A percentile compares a stretch with the other conserved stretches of the same genome.
Conservation (phyloP, 2,888 invertebrate genomes). For the Zygogramma bicolorata region DNA sequence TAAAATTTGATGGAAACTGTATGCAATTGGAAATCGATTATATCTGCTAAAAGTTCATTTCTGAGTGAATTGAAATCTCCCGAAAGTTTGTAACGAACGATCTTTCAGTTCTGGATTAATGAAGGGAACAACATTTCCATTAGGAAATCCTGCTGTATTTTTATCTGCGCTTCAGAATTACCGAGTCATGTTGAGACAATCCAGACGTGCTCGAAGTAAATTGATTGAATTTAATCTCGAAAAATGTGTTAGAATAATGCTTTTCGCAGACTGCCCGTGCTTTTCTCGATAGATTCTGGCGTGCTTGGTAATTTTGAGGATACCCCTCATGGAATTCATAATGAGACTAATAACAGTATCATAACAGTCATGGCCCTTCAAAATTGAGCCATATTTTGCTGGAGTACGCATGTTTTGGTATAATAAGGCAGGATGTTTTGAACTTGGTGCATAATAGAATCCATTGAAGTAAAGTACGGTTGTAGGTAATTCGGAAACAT, state of each 20-base stretch:
- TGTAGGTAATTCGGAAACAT: neutral
- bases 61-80: conserved; percentile 1
- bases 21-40: neutral
- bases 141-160: conserved; percentile 36
- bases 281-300: neutral
- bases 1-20: neutral
- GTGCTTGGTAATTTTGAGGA: conserved; percentile 7
- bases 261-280: conserved; percentile 26
- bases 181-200: conserved; percentile 40
- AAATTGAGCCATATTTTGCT: conserved; percentile 20
- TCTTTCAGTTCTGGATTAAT: conserved; percentile 27
- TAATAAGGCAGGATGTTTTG: neutral
- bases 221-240: conserved; percentile 27
- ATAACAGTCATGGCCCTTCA: conserved; percentile 15
- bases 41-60: neutral
- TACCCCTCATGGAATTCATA: conserved; percentile 23
- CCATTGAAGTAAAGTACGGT: conserved; percentile 19
- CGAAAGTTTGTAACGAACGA: conserved; percentile 9
- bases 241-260: conserved; percentile 35
- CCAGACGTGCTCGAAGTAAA: conserved; percentile 21
- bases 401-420: neutral
- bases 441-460: conserved; percentile 26
- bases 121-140: conserved; percentile 36
- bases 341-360: conserved; percentile 27
- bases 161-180: conserved; percentile 35